Evolutionary conservation across 2,888 invertebrate species (phyloP).

Genomic region (Heterodera filipjevi): DNA sequence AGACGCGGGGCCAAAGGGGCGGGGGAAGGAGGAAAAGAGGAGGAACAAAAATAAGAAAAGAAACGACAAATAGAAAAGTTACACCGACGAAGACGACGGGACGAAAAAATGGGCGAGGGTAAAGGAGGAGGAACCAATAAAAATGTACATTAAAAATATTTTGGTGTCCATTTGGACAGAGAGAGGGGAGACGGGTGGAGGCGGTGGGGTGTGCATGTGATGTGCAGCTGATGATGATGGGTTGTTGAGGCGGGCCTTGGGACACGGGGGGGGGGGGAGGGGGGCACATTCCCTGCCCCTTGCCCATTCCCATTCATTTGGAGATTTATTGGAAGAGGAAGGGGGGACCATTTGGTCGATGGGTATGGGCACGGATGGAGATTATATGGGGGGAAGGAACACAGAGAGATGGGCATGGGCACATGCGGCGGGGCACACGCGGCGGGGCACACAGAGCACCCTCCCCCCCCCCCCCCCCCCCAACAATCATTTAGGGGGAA

Average conservation of each 20-base stretch:
- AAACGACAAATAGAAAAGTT: too few species aligned
- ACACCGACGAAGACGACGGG: not conserved
- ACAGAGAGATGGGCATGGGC: too few species aligned
- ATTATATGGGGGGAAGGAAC: too few species aligned
- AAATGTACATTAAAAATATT: not conserved
- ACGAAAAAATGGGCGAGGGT: not conserved
- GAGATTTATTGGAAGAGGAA: not conserved
- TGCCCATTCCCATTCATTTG: not conserved
- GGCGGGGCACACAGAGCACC: too few species aligned
- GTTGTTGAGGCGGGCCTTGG: too few species aligned
- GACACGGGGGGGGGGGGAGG: not conserved
- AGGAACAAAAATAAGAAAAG: too few species aligned
- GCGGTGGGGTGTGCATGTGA: not conserved
- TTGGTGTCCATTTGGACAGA: not conserved
- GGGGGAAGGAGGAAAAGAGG: too few species aligned
- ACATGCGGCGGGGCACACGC: too few species aligned
- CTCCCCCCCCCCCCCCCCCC: too few species aligned
- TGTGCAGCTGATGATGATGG: not conserved
- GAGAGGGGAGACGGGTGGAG: not conserved
- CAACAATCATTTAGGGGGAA: too few species aligned
- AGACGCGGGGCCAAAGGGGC: too few species aligned
- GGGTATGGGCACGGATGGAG: too few species aligned
- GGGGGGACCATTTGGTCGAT: not conserved
- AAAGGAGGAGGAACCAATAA: not conserved
- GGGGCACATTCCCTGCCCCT: not conserved